A percentile compares a stretch with the other conserved stretches of the same genome.
Conservation (phyloP, 2,888 invertebrate genomes). For the Nemapogon koenigi region DNA sequence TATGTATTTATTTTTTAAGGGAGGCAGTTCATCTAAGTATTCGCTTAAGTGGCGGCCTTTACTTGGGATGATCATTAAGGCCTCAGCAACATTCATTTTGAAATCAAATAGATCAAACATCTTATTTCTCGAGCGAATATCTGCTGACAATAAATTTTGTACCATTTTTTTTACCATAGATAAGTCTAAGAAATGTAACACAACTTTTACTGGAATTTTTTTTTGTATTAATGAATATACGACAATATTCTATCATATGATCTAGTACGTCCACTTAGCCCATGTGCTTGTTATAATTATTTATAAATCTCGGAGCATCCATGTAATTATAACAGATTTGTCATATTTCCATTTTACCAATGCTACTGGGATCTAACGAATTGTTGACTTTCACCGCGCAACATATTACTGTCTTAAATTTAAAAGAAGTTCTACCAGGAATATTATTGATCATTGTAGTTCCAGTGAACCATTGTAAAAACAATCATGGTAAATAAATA, state of each 20-base stretch:
- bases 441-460: conserved; percentile 11
- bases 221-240: conserved; percentile 22
- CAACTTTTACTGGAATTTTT: conserved; percentile 26
- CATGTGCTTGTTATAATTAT: conserved; percentile 17
- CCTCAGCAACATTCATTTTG: conserved; percentile 6
- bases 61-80: conserved; percentile 1
- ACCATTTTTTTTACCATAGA: conserved; percentile 21
- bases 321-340: conserved; percentile 17
- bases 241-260: conserved; percentile 20
- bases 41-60: neutral
- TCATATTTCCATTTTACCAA: conserved; percentile 18
- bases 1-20: conserved; percentile 2
- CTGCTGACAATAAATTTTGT: conserved; percentile 11
- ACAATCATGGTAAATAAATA: conserved; percentile 11
- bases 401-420: conserved; percentile 10
- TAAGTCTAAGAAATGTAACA: conserved; percentile 20
- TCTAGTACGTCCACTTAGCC: conserved; percentile 18
- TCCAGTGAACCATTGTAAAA: conserved; percentile 3
- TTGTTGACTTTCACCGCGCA: conserved; percentile 9
- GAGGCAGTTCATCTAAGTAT: neutral
- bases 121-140: neutral
- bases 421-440: conserved; percentile 5
- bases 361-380: conserved; percentile 10
- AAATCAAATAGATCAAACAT: conserved; percentile 1
- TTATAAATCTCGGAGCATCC: conserved; percentile 15